Conservation (phyloP, 2,888 invertebrate genomes). For the Ectropis crepuscularia region DNA sequence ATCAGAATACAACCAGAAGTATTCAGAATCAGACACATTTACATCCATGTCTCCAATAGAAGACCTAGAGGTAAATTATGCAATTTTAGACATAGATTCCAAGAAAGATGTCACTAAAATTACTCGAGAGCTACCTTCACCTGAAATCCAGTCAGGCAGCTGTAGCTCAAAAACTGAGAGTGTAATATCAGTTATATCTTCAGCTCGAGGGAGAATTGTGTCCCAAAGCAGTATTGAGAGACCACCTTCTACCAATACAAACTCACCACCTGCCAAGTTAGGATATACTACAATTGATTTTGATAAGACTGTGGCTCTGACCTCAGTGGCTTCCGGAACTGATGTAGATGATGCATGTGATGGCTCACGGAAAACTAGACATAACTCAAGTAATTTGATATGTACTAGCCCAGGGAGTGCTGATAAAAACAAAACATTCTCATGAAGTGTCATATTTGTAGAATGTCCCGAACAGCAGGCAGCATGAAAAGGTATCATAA, state of each 20-base stretch:
- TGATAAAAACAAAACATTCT: conserved; percentile 56
- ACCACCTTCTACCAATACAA: conserved; percentile 54
- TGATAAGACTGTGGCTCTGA: conserved; percentile 95
- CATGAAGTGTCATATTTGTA: conserved; percentile 33
- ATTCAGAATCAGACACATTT: conserved; percentile 76
- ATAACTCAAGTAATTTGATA: conserved; percentile 89
- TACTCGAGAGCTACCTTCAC: conserved; percentile 58
- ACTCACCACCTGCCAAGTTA: conserved; percentile 85
- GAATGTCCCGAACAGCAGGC: background rate
- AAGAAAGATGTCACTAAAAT: conserved; percentile 69
- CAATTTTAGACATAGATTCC: conserved; percentile 90
- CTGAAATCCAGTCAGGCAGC: conserved; percentile 64
- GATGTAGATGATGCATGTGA: conserved; percentile 86
- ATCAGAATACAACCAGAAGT: conserved; percentile 65
- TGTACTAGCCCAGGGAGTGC: conserved; percentile 73
- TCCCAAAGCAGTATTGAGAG: conserved; percentile 72
- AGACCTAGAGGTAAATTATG: conserved; percentile 88
- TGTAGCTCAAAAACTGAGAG: conserved; percentile 66
- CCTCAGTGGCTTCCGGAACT: conserved; percentile 89
- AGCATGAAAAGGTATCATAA: background rate
- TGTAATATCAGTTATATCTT: conserved; percentile 61
- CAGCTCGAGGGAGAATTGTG: conserved; percentile 61
- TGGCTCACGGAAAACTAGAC: conserved; percentile 91
- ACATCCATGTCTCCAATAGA: conserved; percentile 74
- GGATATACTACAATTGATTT: conserved; percentile 97